phyloP scores from a whole-genome alignment of 1,140 invertebrate species.

The Pristionchus pacificus region DNA sequence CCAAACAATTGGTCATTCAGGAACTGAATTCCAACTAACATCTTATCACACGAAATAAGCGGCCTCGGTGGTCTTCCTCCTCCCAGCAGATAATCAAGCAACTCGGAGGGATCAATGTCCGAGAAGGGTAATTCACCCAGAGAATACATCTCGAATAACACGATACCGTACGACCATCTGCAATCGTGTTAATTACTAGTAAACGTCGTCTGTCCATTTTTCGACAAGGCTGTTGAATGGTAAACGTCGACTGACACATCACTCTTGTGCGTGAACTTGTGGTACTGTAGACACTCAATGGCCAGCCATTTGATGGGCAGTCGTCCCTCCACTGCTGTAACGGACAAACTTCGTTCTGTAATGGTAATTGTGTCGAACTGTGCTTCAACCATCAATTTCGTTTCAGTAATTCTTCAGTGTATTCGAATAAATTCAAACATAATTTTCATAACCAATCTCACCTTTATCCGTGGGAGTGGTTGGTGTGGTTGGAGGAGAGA shows the following conservation, averaged over 20 bases:
- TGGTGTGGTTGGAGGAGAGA: conserved; percentile 6
- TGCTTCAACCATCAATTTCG: too few species aligned
- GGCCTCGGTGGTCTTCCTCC: conserved; percentile 42
- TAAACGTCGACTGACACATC: conserved; percentile 72
- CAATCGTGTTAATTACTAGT: too few species aligned
- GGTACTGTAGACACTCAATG: conserved; percentile 84
- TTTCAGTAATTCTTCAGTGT: too few species aligned
- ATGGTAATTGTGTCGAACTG: too few species aligned
- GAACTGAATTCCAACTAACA: conserved; percentile 27
- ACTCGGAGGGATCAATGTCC: conserved; percentile 36
- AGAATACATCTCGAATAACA: conserved; percentile 49
- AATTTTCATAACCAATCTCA: too few species aligned
- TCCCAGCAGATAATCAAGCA: conserved; percentile 34
- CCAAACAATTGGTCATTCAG: background rate
- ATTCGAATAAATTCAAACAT: too few species aligned
- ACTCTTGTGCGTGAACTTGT: conserved; percentile 86
- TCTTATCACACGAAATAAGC: conserved; percentile 40
- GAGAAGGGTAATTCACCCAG: conserved; percentile 41
- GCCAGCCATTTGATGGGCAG: conserved; percentile 92
- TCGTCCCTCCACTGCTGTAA: conserved; percentile 74
- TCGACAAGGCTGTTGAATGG: background rate
- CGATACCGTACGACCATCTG: conserved; percentile 46
- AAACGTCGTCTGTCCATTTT: too few species aligned
- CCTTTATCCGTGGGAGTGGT: too few species aligned
- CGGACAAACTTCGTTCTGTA: too few species aligned